Percentiles rank a stretch among this genome's conserved stretches.
These are phyloP conservation scores for Aquatica leii DNA, from an alignment of 2,888 invertebrate species.

Conservation along the genomic window DNA sequence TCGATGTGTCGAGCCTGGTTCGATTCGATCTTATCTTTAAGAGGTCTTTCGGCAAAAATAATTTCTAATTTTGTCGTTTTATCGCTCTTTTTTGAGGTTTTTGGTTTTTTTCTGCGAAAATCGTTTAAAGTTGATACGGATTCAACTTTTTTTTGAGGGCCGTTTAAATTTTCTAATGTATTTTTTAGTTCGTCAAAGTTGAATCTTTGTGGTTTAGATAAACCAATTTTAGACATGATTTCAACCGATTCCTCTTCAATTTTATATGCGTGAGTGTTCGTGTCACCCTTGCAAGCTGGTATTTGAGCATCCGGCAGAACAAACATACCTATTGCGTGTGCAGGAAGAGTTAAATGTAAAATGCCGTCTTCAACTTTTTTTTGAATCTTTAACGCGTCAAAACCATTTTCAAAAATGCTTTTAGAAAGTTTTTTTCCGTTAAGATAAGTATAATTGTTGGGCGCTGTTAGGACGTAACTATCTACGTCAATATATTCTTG, in stretches of 20 bases:
- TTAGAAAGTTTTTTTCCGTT: conserved; percentile 70
- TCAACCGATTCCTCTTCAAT: too few species aligned
- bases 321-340: conserved; percentile 78
- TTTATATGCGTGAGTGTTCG: too few species aligned
- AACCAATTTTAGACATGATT: too few species aligned
- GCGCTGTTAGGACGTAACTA: conserved; percentile 54
- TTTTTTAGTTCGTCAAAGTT: background rate
- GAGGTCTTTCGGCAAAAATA: conserved; percentile 13
- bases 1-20: conserved; percentile 19
- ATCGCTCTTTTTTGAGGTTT: background rate
- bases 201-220: too few species aligned
- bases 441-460: conserved; percentile 63
- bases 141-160: too few species aligned
- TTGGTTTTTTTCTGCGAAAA: background rate
- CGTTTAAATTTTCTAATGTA: too few species aligned
- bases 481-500: conserved; percentile 57
- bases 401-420: conserved; percentile 62
- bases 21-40: background rate
- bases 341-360: conserved; percentile 61
- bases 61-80: conserved; percentile 25
- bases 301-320: conserved; percentile 73
- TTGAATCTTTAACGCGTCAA: conserved; percentile 26
- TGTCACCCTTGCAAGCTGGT: conserved; percentile 59
- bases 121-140: background rate
- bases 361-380: background rate